Evolutionary conservation across 2,797 vertebrate genomes (phyloP).

Genomic region (Leptodactylus fallax): DNA sequence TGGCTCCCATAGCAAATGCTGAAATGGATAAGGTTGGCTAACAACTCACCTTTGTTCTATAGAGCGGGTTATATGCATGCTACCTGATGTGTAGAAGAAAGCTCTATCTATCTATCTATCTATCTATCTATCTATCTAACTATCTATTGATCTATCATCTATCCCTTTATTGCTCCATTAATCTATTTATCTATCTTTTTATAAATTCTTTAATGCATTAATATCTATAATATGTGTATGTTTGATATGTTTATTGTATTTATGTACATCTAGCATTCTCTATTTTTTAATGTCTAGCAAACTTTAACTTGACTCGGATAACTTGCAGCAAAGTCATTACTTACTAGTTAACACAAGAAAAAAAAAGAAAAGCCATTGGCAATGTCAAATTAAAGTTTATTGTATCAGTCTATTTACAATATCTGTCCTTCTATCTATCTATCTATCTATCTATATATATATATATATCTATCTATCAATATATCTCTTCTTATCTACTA

Average conservation of each 20-base stretch:
- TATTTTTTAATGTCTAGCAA: too few species aligned
- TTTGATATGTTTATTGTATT: too few species aligned
- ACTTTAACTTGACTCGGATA: too few species aligned
- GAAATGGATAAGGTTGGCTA: slow-evolving; percentile 2
- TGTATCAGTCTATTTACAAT: too few species aligned
- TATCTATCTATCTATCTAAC: slow-evolving; percentile 29
- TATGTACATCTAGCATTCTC: too few species aligned
- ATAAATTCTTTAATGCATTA: too few species aligned
- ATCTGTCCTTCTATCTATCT: neutral
- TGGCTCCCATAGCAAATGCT: slow-evolving; percentile 32
- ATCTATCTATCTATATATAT: neutral
- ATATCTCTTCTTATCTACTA: neutral
- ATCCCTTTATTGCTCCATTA: too few species aligned
- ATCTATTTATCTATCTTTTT: neutral
- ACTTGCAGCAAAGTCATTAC: too few species aligned
- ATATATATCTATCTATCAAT: neutral
- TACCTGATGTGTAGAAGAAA: neutral
- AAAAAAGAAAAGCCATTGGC: too few species aligned
- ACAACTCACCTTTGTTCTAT: slow-evolving; percentile 16
- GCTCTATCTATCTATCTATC: neutral
- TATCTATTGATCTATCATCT: neutral
- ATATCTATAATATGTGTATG: too few species aligned
- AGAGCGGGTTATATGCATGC: neutral
- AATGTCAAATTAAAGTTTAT: too few species aligned
- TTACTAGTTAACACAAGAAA: too few species aligned